Conservation (phyloP, 2,113 vertebrate species). For the Charadrius vociferus region DNA sequence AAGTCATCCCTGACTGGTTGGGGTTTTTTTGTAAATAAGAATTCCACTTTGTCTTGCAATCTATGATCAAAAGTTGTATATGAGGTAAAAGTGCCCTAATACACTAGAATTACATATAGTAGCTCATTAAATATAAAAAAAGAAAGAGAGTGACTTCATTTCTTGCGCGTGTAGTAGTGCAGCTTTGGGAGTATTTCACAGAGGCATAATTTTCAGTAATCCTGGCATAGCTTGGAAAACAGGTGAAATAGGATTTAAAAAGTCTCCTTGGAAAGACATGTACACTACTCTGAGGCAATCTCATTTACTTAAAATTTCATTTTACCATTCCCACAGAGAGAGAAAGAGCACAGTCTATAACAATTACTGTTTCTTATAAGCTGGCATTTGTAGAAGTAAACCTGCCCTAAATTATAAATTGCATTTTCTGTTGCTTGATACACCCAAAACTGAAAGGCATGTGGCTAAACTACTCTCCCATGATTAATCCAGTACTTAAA, state of each 20-base stretch:
- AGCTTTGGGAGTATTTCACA: neutral
- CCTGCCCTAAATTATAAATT: neutral
- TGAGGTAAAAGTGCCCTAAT: neutral
- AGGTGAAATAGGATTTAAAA: neutral
- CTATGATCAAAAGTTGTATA: neutral
- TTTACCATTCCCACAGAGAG: neutral
- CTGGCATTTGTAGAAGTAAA: neutral
- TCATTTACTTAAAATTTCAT: slow-evolving; percentile 2
- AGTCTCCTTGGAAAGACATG: neutral
- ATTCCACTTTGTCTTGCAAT: neutral
- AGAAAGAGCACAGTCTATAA: neutral
- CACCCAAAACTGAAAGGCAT: neutral
- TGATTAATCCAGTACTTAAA: slow-evolving; percentile 17
- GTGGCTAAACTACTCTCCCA: neutral
- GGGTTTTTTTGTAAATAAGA: neutral
- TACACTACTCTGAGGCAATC: neutral
- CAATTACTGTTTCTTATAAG: neutral
- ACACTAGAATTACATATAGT: neutral
- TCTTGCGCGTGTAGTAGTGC: neutral
- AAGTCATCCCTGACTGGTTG: neutral
- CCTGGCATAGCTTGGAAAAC: neutral
- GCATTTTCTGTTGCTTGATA: neutral
- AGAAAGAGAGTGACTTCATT: neutral
- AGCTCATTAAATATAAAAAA: neutral
- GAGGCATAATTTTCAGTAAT: neutral